Base-by-base conservation (phyloP, 2,113 vertebrate species). In the Platycercus adscitus region DNA sequence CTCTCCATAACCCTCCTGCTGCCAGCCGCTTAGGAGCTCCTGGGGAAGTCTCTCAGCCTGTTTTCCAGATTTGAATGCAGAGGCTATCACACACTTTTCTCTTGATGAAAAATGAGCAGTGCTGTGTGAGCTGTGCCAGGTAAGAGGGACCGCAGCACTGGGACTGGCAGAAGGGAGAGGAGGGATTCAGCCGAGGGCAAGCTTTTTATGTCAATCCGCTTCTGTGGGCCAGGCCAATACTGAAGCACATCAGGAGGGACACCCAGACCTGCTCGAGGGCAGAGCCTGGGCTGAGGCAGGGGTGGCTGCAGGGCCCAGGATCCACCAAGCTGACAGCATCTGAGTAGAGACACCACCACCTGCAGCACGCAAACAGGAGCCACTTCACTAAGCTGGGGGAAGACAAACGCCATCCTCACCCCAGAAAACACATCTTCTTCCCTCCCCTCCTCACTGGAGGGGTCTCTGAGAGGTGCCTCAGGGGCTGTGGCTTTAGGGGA, bases 131-230 rank as follows among this genome's bases (percentile, higher is more conserved):
- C 53, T 17, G 37, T 11, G 26, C 69, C 72, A 43, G 39, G 28
- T 17, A 28, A 43, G n/a, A 66, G 35, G 31, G 25, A 46, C 61
- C 0, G 15, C 43, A 56, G 69, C 24, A 7, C 88, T 14, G 63
- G 13, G 23, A 7, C 5, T 2, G 13, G 53, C 28, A 23, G 73
- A 39, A 39, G 20, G 14, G 21, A 47, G 26, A 64, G 26, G 7
- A 76, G 15, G 17, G 15, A n/a, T 28, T 3, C 31, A 19, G 91
- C n/a, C 0, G 0, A 52, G 56, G 26, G 13, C 55, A 11, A 0
- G 0, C 12, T 25, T 26, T 44, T 52, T 16, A 31, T 12, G 35
- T 44, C 0, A 1, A 8, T 37, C 10, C 4, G 16, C 13, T 50
- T 35, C 83, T 47, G 89, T 61, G 33, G 9, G 47, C 17, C 65